A percentile compares a stretch with the other conserved stretches of the same genome.
phyloP scores from a whole-genome alignment of 2,888 invertebrate species.

The Tetragonisca angustula region DNA sequence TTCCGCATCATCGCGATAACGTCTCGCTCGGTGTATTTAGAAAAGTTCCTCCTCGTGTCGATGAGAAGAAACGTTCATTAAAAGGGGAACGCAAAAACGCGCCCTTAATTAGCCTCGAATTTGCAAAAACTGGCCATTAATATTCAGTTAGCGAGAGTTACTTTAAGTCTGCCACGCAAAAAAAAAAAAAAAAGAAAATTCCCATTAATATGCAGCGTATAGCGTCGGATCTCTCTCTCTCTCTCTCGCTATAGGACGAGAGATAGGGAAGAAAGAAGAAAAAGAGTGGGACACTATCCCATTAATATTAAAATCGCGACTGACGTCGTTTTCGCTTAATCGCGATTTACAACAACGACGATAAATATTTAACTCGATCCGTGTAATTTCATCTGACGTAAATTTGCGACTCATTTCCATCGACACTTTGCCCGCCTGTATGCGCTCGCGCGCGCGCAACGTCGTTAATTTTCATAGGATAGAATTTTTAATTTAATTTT shows the following conservation, averaged over 20 bases:
- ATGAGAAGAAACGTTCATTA: conserved; percentile 2
- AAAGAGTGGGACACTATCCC: neutral
- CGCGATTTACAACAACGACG: neutral
- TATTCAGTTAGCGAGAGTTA: conserved; percentile 20
- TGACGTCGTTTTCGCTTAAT: conserved; percentile 8
- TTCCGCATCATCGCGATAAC: neutral
- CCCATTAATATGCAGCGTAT: conserved; percentile 31
- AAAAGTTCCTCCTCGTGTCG: neutral
- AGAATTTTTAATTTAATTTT: conserved; percentile 44
- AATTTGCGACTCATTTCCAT: neutral
- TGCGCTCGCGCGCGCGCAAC: too few species aligned
- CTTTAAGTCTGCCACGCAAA: neutral
- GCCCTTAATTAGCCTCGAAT: conserved; percentile 32
- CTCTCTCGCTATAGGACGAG: neutral
- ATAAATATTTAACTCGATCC: conserved; percentile 27
- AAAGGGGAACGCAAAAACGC: conserved; percentile 8
- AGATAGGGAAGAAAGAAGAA: too few species aligned
- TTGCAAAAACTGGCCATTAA: conserved; percentile 36
- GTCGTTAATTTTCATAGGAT: neutral
- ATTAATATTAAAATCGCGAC: conserved; percentile 32
- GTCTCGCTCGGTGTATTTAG: neutral
- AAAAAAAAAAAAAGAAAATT: neutral
- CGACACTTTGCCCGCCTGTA: neutral
- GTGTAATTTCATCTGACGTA: neutral
- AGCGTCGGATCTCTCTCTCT: neutral